Base-by-base conservation (phyloP, 2,113 vertebrate genomes). In the Zingel zingel region DNA sequence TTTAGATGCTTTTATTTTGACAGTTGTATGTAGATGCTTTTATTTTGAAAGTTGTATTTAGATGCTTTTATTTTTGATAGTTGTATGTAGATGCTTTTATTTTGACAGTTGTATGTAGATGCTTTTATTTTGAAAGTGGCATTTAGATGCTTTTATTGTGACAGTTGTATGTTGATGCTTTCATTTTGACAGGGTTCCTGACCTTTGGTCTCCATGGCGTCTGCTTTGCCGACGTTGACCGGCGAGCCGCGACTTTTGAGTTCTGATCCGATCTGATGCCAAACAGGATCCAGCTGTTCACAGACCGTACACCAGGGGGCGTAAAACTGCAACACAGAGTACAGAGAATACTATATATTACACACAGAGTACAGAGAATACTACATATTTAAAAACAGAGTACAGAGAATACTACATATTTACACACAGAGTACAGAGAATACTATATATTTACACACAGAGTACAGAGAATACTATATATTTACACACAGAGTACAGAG, bases 221-320 rank as follows among this genome's bases (percentile, higher is more conserved):
- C 98, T 83, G 97, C 95, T 92, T 97, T 98, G 36, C 98, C 98
- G 14, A 99, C 96, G 79, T 95, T 97, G 68, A 99, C 95, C 0
- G 94, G 96, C 65, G 98, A 99, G 3, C 98, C 97, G n/a, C 94
- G 93, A 81, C 91, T 97, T 86, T 86, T 95, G 91, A 99, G 96
- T 90, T 99, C 98, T 15, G 95, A 90, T n/a, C 96, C 98, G 14
- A 99, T 96, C 92, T 97, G 96, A 90, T 97, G 96, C 97, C 97
- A 99, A 16, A 98, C 90, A 0, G 97, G 97, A 56, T 99, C 98
- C 84, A 99, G 87, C 73, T 97, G 96, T 94, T 97, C 97, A 90
- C 98, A 99, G 83, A 97, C 96, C 1, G 95, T 91, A 91, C 98
- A 99, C 97, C 98, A 98, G 0, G 98, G 98, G 73, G 98, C 95